Conservation (phyloP, 2,797 vertebrate species). For the Triplophysa bombifrons region DNA sequence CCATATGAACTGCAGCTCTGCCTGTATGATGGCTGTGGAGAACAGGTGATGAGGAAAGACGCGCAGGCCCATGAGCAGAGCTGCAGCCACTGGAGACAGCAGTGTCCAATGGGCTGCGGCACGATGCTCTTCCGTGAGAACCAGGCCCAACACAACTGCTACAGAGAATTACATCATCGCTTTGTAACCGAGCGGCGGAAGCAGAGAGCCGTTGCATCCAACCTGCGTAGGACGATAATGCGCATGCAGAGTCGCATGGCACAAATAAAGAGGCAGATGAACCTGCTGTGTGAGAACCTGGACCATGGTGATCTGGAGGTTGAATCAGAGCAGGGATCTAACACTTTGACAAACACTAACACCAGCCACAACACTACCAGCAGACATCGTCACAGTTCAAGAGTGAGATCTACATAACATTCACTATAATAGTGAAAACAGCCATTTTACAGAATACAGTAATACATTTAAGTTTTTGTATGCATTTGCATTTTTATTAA, state of each 20-base stretch:
- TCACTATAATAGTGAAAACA: background rate
- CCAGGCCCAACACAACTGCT: constrained; percentile 70
- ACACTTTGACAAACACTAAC: constrained; percentile 34
- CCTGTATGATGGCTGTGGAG: constrained; percentile 69
- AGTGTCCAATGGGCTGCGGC: constrained; percentile 71
- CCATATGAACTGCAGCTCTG: constrained; percentile 66
- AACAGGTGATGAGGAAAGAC: constrained; percentile 61
- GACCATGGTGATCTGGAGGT: constrained; percentile 54
- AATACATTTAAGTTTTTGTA: background rate
- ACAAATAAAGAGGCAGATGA: constrained; percentile 66
- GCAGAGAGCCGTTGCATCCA: constrained; percentile 52
- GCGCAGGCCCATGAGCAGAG: constrained; percentile 63
- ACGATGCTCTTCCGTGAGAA: constrained; percentile 57
- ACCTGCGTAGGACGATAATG: constrained; percentile 60
- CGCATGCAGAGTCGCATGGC: constrained; percentile 64
- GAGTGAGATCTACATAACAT: background rate
- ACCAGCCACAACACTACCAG: constrained; percentile 25
- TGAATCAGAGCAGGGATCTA: constrained; percentile 53
- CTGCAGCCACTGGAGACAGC: constrained; percentile 62
- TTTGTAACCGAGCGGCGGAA: constrained; percentile 60
- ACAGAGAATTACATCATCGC: constrained; percentile 64
- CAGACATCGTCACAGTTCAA: constrained; percentile 11
- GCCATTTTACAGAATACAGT: background rate
- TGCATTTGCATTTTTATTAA: too few relatives aligned
- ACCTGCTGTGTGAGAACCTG: constrained; percentile 67